Conservation (phyloP, 1,140 invertebrate genomes). For the Copidosoma floridanum region DNA sequence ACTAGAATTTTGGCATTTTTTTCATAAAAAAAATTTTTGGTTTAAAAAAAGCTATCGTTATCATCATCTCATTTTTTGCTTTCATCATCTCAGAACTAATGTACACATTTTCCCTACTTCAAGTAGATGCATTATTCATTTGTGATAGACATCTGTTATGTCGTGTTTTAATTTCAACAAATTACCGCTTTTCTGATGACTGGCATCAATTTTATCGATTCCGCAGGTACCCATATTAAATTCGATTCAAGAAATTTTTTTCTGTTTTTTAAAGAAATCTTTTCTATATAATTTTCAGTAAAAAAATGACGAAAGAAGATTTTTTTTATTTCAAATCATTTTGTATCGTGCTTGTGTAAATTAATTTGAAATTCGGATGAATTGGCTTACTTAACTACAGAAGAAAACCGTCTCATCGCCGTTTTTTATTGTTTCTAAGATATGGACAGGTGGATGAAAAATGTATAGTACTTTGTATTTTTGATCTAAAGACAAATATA, state of each 20-base stretch:
- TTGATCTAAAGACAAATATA: conserved; percentile 12
- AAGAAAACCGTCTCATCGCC: conserved; percentile 23
- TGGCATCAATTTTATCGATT: conserved; percentile 7
- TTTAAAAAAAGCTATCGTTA: conserved; percentile 22
- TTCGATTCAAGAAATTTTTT: neutral
- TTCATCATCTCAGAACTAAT: conserved; percentile 26
- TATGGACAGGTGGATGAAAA: conserved; percentile 24
- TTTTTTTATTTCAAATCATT: too few species aligned
- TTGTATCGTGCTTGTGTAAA: neutral
- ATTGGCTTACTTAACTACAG: too few species aligned
- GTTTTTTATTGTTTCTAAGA: conserved; percentile 23
- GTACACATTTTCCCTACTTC: neutral
- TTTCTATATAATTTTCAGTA: too few species aligned
- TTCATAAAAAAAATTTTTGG: conserved; percentile 8
- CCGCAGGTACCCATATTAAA: too few species aligned
- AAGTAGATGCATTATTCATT: conserved; percentile 4
- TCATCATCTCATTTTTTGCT: conserved; percentile 30
- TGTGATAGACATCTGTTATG: neutral
- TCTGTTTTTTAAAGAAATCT: neutral
- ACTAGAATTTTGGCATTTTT: conserved; percentile 11
- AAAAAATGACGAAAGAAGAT: too few species aligned
- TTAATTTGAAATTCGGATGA: neutral
- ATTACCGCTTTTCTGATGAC: conserved; percentile 14
- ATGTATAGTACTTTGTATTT: too few species aligned
- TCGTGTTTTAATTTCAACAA: neutral